Evolutionary conservation across 2,797 vertebrate species (phyloP), one percentile per base, ranked within the genome.

Genomic region (Telmatherina bonti): DNA sequence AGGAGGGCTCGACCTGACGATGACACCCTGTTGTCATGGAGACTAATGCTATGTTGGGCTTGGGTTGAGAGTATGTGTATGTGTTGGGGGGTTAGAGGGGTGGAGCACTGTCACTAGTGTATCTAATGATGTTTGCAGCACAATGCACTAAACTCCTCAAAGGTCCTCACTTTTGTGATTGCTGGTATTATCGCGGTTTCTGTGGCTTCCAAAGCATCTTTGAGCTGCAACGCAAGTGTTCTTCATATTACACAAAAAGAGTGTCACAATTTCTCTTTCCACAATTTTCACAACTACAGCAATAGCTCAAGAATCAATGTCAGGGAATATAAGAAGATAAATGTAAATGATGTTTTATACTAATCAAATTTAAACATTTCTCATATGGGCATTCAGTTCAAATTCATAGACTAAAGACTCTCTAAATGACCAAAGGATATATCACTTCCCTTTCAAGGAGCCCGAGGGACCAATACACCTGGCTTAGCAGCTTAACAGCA

Each of bases 401-500:
- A 54, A 52, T 63, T 86, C 68, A 71, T 60, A 79, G 67, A 70
- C 72, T 66, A 77, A 86, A 76, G 86, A 81, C 85, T 89, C 79
- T 87, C 72, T 72, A 83, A 83, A 88, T 76, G 82, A 83, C 85
- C 74, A 73, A 74, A 88, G 92, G 92, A 86, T 92, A 87, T 94
- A 93, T 93, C 90, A 86, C 89, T 92, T 93, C 89, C 92, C 81
- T 91, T 92, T 90, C 85, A 91, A 84, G 82, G 83, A 91, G 75
- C 93, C 92, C 93, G 84, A 64, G 93, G 93, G 93, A 93, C 91
- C 93, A 93, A 93, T 94, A 93, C 86, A 93, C 93, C 93, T 93
- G 93, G 93, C 93, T 94, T 94, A 93, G 90, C 93, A 94, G 93
- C 93, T 94, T 93, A 93, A 92, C 93, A 93, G 92, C 90, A 90